phyloP scores from a whole-genome alignment of 2,797 vertebrate species.

The Acrocephalus scirpaceus region DNA sequence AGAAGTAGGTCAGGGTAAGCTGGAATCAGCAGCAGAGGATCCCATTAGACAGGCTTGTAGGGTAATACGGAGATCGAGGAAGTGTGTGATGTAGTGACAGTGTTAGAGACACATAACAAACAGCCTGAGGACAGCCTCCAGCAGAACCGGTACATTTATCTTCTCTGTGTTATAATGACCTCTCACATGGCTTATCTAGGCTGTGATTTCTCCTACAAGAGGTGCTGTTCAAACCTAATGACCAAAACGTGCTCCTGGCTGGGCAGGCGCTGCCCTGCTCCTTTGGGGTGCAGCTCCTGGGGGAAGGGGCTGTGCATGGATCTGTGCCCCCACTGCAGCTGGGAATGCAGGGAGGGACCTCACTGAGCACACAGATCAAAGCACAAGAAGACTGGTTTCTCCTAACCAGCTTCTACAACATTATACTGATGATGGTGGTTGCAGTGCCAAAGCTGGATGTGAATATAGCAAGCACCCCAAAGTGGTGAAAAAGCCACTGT shows the following conservation, averaged over 20 bases:
- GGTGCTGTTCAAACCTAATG: background rate
- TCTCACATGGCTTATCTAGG: slow-evolving; percentile 33
- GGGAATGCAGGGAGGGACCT: background rate
- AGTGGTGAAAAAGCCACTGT: background rate
- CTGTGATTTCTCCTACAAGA: slow-evolving; percentile 44
- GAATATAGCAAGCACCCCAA: background rate
- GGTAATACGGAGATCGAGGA: slow-evolving; percentile 64
- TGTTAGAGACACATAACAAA: slow-evolving; percentile 73
- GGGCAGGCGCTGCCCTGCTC: background rate
- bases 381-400: background rate
- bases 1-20: slow-evolving; percentile 75
- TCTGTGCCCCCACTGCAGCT: background rate
- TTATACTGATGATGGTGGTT: background rate
- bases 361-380: background rate
- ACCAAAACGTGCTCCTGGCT: background rate
- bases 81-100: slow-evolving; percentile 70
- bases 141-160: slow-evolving; percentile 65
- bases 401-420: background rate
- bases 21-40: slow-evolving; percentile 72
- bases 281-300: background rate
- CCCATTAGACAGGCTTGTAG: slow-evolving; percentile 73
- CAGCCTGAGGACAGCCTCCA: slow-evolving; percentile 70
- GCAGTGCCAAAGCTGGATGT: background rate
- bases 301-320: background rate
- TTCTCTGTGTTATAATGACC: slow-evolving; percentile 58